Percentiles rank a stretch among this genome's conserved stretches.
These are phyloP conservation scores for Lipotes vexillifer DNA, from an alignment of 2,113 vertebrate genomes.

Conservation along the genomic window DNA sequence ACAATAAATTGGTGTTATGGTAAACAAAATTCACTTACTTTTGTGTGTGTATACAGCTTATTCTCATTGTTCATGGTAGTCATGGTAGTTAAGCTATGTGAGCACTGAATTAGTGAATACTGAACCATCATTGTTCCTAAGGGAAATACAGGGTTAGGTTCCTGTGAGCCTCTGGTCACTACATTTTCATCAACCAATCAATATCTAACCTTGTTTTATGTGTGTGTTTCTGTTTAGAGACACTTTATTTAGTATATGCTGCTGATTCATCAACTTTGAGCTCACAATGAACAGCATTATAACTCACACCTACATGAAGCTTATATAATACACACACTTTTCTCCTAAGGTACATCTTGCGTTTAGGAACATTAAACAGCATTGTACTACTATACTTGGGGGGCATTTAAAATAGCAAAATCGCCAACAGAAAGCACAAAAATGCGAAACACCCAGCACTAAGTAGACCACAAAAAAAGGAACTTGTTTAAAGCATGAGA, in stretches of 20 bases:
- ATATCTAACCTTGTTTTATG: neutral
- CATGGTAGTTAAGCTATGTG: neutral
- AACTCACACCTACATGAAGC: neutral
- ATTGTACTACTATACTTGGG: neutral
- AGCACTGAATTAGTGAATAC: neutral
- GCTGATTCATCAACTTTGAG: neutral
- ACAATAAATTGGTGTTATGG: constrained; percentile 42
- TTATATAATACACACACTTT: neutral
- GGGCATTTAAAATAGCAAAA: neutral
- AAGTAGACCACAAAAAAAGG: neutral
- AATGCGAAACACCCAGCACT: neutral
- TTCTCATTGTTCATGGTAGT: neutral
- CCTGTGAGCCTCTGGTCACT: neutral
- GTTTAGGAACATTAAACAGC: neutral
- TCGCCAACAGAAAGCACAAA: neutral
- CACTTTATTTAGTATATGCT: neutral
- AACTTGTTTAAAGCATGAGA: neutral
- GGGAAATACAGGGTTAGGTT: neutral
- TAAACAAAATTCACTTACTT: neutral
- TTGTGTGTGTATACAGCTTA: neutral
- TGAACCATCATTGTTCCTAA: neutral
- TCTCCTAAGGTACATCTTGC: neutral
- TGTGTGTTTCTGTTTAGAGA: neutral
- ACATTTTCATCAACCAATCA: neutral
- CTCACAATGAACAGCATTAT: neutral